These are phyloP conservation scores for Acanthosepion esculentum DNA, from an alignment of 2,888 invertebrate genomes.

Conservation along the genomic window DNA sequence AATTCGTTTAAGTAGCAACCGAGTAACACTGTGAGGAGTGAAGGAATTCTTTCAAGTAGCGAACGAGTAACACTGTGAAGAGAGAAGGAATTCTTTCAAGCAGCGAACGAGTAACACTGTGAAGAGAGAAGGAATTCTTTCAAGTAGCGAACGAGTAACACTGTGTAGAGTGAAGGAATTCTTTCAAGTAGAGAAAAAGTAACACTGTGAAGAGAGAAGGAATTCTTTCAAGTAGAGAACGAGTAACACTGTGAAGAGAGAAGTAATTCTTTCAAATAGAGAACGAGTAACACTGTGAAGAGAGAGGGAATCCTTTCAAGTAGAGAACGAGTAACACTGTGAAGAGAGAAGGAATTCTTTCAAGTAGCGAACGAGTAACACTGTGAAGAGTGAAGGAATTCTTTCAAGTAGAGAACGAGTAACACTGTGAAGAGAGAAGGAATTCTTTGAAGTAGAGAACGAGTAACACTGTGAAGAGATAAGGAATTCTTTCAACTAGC, in stretches of 20 bases:
- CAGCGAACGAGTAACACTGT: too few species aligned
- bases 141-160: neutral
- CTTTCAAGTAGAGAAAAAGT: too few species aligned
- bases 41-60: neutral
- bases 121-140: conserved; percentile 46
- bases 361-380: too few species aligned
- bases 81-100: too few species aligned
- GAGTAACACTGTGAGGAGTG: conserved; percentile 64
- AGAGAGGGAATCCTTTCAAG: neutral
- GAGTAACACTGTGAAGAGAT: conserved; percentile 64
- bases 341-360: too few species aligned
- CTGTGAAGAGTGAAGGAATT: conserved; percentile 59
- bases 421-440: too few species aligned
- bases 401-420: neutral
- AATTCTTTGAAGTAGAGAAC: too few species aligned
- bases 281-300: too few species aligned
- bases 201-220: conserved; percentile 61
- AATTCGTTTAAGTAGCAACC: too few species aligned
- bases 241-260: neutral
- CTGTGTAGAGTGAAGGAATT: too few species aligned
- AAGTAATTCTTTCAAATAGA: too few species aligned
- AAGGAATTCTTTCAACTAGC: neutral
- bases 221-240: neutral
- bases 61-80: neutral
- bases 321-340: neutral